Conservation (phyloP, 2,888 invertebrate species). For the Beris morrisii region DNA sequence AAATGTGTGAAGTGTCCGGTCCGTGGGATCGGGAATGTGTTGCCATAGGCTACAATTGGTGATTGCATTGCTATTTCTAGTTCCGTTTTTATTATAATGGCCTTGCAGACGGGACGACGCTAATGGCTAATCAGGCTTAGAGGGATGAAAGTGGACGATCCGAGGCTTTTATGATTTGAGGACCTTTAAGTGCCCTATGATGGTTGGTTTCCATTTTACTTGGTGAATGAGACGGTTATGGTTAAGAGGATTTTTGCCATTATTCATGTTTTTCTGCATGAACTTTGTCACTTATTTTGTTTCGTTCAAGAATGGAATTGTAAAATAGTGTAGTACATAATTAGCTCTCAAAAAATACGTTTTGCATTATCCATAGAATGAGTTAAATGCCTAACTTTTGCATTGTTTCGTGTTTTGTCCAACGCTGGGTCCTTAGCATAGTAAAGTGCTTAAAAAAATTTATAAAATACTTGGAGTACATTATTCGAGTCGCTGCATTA, state of each 20-base stretch:
- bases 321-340: constrained; percentile 23
- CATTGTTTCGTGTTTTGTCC: no score
- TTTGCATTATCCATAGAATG: no score
- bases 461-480: no score
- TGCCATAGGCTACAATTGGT: constrained; percentile 31
- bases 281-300: constrained; percentile 23
- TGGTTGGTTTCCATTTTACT: constrained; percentile 27
- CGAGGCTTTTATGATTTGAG: constrained; percentile 21
- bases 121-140: constrained; percentile 32
- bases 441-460: no score
- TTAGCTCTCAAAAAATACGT: constrained; percentile 8
- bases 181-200: constrained; percentile 11
- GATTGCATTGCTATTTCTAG: constrained; percentile 23
- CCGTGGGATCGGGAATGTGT: constrained; percentile 26
- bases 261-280: neutral
- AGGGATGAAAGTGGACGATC: constrained; percentile 28
- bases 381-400: no score
- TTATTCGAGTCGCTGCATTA: no score
- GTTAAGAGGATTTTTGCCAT: constrained; percentile 14
- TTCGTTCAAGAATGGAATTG: neutral
- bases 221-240: constrained; percentile 9
- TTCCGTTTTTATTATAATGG: constrained; percentile 18
- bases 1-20: constrained; percentile 19
- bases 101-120: constrained; percentile 22
- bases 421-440: no score